Base-by-base conservation (phyloP, 2,113 vertebrate species). In the Pygoscelis antarcticus region DNA sequence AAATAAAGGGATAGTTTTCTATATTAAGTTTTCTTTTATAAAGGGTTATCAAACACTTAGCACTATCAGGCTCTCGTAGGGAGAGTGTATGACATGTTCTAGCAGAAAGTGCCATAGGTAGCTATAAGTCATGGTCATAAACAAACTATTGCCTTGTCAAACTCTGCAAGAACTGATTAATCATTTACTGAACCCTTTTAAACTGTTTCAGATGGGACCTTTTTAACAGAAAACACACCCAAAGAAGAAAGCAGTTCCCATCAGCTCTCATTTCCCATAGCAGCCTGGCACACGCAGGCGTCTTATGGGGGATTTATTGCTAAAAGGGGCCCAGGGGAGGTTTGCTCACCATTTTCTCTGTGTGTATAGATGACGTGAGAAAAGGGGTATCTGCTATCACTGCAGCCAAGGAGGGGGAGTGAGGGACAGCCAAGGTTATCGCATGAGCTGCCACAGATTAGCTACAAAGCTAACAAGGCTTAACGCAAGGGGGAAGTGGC, bases 111-210 rank as follows among this genome's bases (percentile, higher is more conserved):
- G 1, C 25, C 10, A 17, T 36, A 78, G 16, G 36, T 34, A 70
- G 64, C 60, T 86, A 9, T 75, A 90, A 95, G n/a, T 47, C 47
- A 75, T 20, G 18, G 64, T 57, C 36, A 90, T 66, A 92, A 96
- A 87, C 86, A 58, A 69, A 51, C 32, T 44, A 29, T 34, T 55
- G 44, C 46, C 57, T 21, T 71, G n/a, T 83, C 76, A 79, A 79
- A 81, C 55, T 60, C 82, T 27, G 25, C 76, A 83, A 83, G 49
- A 83, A 83, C 22, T 36, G 71, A 86, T 94, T 93, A 95, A 95
- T 92, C 80, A 89, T 97, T 94, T 86, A 94, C 80, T 2, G 17
- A 87, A 64, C 23, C 26, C 18, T 84, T 89, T 83, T 4, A 83
- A 20, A 55, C 23, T 52, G 38, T 85, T 94, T 81, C 30, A 75